Evolutionary conservation across 2,113 vertebrate species (phyloP), one percentile per base, ranked within the genome.

Genomic region (Corvus hawaiiensis): DNA sequence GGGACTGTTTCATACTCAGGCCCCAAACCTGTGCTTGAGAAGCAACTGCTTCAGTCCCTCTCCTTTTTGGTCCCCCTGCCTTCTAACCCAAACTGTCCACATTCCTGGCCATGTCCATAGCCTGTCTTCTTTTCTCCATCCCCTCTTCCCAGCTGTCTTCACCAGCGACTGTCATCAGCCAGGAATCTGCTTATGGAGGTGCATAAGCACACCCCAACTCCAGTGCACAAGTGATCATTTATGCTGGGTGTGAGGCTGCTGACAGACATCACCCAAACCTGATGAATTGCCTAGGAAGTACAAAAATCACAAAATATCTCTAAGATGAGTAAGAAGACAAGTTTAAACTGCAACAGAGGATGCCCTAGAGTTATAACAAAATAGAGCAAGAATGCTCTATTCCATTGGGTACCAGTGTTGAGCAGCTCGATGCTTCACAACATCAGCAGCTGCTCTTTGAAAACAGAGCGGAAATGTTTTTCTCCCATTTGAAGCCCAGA

Each of bases 171-270:
- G 64, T 3, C 26, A 8, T 33, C 61, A 71, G 32, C 46, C 81
- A 41, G 23, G 41, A 61, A 23, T 78, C 51, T 2, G 3, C 78
- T 43, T 26, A 3, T 0, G 0, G 48, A 84, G 33, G 10, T 30
- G 35, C 2, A 0, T 9, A 8, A 37, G 11, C 4, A 9, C 68
- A 41, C 4, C 49, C 73, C 5, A 5, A 1, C 30, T 26, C 44
- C 0, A 0, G 16, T 2, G 6, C 4, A 0, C 7, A 37, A 27
- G 23, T 5, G 7, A 10, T 30, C 24, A 8, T 16, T 84, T 32
- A 28, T 69, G 24, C 49, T 52, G 17, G 17, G 49, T 28, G 37
- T 58, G 63, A 73, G 55, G 63, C 59, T 80, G 61, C 66, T 72
- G 22, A 1, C 3, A 48, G 56, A 8, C 35, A 19, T 89, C 35